Evolutionary conservation across 1,140 invertebrate species (phyloP), one percentile per base, ranked within the genome.

Genomic region (Plectus sambesii): DNA sequence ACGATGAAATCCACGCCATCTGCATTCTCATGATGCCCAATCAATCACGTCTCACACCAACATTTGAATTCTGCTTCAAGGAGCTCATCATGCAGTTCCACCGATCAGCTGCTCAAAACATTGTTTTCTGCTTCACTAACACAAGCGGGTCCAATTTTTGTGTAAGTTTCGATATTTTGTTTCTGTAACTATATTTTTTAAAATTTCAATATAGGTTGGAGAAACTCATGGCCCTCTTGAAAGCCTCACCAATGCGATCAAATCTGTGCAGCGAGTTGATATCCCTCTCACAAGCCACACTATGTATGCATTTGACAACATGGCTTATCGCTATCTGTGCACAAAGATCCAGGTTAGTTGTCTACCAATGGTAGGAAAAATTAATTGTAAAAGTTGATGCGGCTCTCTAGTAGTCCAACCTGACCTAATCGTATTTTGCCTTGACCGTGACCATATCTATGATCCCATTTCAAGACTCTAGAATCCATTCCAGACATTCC

Each of bases 1-100:
- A 37, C 33, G 20, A 54, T 9, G 19, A 55, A 6, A 12, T 61
- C 0, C 56, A 66, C 24, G 62, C 23, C n/a, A 58, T 66, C 39
- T 60, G 52, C 29, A 55, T 67, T 23, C 35, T 67, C 0, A 24
- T 67, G 0, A 60, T 60, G 27, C 59, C 63, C 2, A 67, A 67
- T 43, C 22, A 51, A 15, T 5, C 56, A 9, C 2, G 47, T 2
- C 29, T 55, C 4, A 58, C 29, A n/a, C 19, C 55, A 5, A 40
- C 43, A 30, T 67, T 66, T 33, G 22, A 30, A 25, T 66, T 62
- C 43, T 68, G 64, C 20, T 51, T 66, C 22, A 53, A 62, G 19
- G 61, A 66, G 43, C 45, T 66, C 1, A 36, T 66, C 0, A 50
- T 24, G 4, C 23, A 49, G 20, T 35, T 60, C 3, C 42, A 54